phyloP scores from a whole-genome alignment of 2,888 invertebrate genomes.

The Ichneumon xanthorius region DNA sequence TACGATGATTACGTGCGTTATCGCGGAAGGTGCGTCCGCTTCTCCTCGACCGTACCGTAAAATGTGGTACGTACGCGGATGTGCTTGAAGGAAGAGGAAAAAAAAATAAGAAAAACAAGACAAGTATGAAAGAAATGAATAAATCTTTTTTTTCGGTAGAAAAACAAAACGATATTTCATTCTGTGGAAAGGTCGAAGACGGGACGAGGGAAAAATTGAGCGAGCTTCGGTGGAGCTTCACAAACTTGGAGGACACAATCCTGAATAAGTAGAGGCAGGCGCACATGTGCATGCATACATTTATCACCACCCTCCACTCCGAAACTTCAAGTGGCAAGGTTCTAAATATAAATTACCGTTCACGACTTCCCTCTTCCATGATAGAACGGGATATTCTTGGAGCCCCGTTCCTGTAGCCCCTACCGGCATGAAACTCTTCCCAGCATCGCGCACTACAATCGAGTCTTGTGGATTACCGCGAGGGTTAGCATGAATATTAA shows the following conservation, averaged over 20 bases:
- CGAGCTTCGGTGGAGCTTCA: not conserved
- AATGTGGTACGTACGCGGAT: constrained; percentile 38
- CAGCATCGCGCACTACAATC: constrained; percentile 22
- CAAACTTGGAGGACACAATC: constrained; percentile 14
- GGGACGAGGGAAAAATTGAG: not conserved
- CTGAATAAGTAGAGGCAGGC: constrained; percentile 6
- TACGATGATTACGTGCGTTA: constrained; percentile 27
- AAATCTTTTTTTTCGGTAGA: not conserved
- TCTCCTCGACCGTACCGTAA: constrained; percentile 36
- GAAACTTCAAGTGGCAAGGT: constrained; percentile 47
- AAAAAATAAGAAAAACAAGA: constrained; percentile 15
- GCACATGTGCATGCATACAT: constrained; percentile 17
- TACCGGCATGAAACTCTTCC: constrained; percentile 15
- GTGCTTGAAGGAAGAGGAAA: constrained; percentile 15
- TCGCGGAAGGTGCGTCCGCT: constrained; percentile 44
- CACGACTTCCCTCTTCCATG: constrained; percentile 51
- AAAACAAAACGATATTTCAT: not conserved
- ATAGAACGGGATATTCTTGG: constrained; percentile 56
- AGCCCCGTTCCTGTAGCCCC: constrained; percentile 15
- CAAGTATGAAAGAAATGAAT: not conserved
- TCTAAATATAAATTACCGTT: constrained; percentile 62
- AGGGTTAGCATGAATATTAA: not conserved
- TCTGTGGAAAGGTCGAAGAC: not conserved
- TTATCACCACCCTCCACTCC: constrained; percentile 37
- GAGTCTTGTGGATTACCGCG: not conserved